Percentiles rank a stretch among this genome's conserved stretches.
Conservation (phyloP, 2,888 invertebrate genomes). For the Carpatolechia fugitivella region DNA sequence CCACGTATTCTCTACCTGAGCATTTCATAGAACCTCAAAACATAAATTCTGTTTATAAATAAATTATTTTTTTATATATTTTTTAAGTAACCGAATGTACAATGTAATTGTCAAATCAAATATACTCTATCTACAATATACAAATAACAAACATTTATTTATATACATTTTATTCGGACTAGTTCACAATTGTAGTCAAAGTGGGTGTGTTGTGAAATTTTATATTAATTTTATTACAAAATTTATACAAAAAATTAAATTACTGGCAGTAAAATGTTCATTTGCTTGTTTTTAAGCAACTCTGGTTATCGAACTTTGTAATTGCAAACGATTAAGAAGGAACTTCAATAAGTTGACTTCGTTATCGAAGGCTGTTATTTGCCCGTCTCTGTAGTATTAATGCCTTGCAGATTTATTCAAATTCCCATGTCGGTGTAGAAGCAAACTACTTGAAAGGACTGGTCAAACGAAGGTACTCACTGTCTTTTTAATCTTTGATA, state of each 20-base stretch:
- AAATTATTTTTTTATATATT: conserved; percentile 61
- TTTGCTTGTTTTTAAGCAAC: conserved; percentile 22
- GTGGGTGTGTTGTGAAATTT: conserved; percentile 46
- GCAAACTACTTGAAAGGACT: neutral
- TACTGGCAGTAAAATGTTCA: conserved; percentile 42
- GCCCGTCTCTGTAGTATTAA: conserved; percentile 12
- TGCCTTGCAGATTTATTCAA: conserved; percentile 10
- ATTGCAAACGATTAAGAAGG: conserved; percentile 15
- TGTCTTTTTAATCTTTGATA: neutral
- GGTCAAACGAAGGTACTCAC: neutral
- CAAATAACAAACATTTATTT: conserved; percentile 79
- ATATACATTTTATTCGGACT: conserved; percentile 77
- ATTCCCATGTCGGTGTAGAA: neutral
- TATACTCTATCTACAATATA: conserved; percentile 79
- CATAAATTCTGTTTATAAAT: conserved; percentile 59
- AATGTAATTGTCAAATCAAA: conserved; percentile 72
- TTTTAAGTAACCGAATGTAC: conserved; percentile 63
- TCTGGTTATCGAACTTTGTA: conserved; percentile 28
- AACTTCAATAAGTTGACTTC: conserved; percentile 10
- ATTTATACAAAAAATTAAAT: conserved; percentile 64
- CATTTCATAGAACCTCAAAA: conserved; percentile 41
- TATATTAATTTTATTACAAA: conserved; percentile 46
- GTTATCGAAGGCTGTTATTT: conserved; percentile 1
- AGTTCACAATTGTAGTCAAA: conserved; percentile 72
- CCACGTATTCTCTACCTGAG: conserved; percentile 56